Evolutionary conservation across 1,140 invertebrate species (phyloP).

Genomic region (Aricia agestis): DNA sequence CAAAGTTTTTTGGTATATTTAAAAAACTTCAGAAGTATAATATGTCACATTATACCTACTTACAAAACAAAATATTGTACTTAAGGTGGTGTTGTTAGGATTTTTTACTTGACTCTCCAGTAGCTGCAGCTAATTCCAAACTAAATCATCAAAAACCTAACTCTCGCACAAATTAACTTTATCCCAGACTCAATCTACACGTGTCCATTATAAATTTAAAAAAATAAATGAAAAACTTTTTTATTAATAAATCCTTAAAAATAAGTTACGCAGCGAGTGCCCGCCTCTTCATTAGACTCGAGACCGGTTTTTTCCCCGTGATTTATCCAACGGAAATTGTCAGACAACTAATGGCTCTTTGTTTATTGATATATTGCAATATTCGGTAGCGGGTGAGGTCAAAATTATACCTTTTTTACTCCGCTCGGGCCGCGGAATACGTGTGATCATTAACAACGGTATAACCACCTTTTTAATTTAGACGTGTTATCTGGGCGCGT

Average conservation of each 20-base stretch:
- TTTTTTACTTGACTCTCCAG: background rate
- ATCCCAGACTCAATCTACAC: background rate
- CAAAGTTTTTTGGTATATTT: too few relatives aligned
- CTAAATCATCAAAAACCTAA: background rate
- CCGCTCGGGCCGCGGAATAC: constrained; percentile 56
- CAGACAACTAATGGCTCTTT: constrained; percentile 72
- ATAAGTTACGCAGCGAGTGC: constrained; percentile 3
- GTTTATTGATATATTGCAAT: constrained; percentile 72
- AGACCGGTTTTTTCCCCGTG: constrained; percentile 59
- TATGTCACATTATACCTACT: too few relatives aligned
- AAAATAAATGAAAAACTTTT: constrained; percentile 11
- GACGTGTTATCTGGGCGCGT: constrained; percentile 38
- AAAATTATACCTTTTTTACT: constrained; percentile 43
- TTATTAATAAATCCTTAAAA: constrained; percentile 17
- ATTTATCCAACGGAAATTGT: constrained; percentile 75
- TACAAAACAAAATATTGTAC: too few relatives aligned
- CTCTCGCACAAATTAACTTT: background rate
- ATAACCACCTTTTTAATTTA: constrained; percentile 41
- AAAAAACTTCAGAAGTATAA: too few relatives aligned
- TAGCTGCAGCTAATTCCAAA: background rate
- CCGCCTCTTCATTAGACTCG: constrained; percentile 48
- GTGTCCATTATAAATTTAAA: background rate
- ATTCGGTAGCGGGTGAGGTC: constrained; percentile 66
- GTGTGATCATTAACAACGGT: constrained; percentile 35
- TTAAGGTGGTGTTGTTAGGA: too few relatives aligned